Percentiles rank a stretch among this genome's conserved stretches.
Conservation (phyloP, 2,888 invertebrate species). For the Calephelis perditalis region DNA sequence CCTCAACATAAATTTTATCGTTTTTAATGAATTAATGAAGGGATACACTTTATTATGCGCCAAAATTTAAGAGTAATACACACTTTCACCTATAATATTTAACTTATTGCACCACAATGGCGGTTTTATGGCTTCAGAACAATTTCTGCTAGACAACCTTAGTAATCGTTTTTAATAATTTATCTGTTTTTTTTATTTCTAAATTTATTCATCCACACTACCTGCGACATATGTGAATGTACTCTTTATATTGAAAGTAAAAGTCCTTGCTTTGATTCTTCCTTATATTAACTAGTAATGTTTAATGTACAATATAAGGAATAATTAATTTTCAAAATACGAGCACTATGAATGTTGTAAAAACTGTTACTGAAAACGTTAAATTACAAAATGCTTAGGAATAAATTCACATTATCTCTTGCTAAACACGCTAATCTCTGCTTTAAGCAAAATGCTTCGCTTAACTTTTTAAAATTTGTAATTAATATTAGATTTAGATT, state of each 20-base stretch:
- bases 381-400: conserved; percentile 14
- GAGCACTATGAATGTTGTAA: background rate
- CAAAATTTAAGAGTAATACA: too few species aligned
- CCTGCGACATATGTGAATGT: conserved; percentile 11
- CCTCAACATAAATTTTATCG: too few species aligned
- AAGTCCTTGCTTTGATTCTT: conserved; percentile 11
- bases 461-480: background rate
- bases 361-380: conserved; percentile 12
- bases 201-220: background rate
- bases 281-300: conserved; percentile 1
- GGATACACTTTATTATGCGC: too few species aligned
- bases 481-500: conserved; percentile 3
- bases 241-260: conserved; percentile 5
- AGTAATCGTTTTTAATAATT: too few species aligned
- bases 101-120: too few species aligned
- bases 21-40: too few species aligned
- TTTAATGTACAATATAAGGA: conserved; percentile 11
- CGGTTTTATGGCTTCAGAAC: too few species aligned
- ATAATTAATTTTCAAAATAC: conserved; percentile 1
- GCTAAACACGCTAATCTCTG: conserved; percentile 24
- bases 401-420: conserved; percentile 17
- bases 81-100: too few species aligned
- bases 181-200: background rate
- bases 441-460: conserved; percentile 13
- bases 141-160: too few species aligned